phyloP scores from a whole-genome alignment of 2,888 invertebrate genomes.

The Temnothorax ravouxi region DNA sequence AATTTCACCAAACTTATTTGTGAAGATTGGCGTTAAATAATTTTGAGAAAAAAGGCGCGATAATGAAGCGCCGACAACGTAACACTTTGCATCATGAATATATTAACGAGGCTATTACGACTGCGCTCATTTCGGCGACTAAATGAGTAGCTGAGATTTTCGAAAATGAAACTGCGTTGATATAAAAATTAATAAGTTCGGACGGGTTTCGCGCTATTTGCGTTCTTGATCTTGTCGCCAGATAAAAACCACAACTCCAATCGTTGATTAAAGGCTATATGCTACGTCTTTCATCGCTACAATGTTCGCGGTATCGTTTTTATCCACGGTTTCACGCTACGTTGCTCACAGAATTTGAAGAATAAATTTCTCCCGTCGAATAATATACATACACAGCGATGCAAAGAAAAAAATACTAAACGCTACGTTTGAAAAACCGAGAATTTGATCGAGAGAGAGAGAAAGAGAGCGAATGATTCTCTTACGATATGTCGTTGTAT shows the following conservation, averaged over 20 bases:
- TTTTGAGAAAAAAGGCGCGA: conserved; percentile 8
- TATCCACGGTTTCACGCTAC: conserved; percentile 26
- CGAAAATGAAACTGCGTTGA: not conserved
- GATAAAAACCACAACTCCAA: not conserved
- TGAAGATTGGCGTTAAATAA: conserved; percentile 27
- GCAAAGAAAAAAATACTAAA: not conserved
- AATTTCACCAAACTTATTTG: conserved; percentile 16
- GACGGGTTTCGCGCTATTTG: not conserved
- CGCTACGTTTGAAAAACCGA: not conserved
- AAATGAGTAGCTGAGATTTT: conserved; percentile 7
- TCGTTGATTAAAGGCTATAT: not conserved
- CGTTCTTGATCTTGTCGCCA: not conserved
- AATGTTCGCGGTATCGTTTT: conserved; percentile 20
- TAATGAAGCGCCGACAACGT: conserved; percentile 21
- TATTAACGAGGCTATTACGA: conserved; percentile 10
- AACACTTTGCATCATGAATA: conserved; percentile 18
- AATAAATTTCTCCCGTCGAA: not conserved
- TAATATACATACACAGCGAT: not conserved
- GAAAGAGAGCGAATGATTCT: not conserved
- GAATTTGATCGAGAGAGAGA: not conserved
- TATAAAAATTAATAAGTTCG: conserved; percentile 12
- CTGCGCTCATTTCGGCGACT: conserved; percentile 1
- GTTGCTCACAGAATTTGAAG: conserved; percentile 18
- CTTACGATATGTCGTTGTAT: not conserved
- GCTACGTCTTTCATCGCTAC: not conserved